phyloP scores from a whole-genome alignment of 2,888 invertebrate species.

The Mesoligia furuncula region DNA sequence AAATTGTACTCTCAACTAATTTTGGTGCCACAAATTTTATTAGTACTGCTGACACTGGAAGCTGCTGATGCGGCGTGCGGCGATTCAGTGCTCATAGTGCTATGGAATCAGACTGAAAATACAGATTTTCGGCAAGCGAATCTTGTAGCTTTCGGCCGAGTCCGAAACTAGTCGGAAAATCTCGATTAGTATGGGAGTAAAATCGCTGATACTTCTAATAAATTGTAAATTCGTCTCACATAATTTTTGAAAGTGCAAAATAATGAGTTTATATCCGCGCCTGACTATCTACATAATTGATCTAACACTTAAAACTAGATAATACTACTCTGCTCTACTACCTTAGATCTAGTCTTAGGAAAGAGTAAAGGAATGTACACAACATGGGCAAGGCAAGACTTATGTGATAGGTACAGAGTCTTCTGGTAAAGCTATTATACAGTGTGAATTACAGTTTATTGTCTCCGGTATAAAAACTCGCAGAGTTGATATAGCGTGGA shows the following conservation, averaged over 20 bases:
- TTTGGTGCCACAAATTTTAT: neutral
- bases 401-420: constrained; percentile 23
- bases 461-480: constrained; percentile 45
- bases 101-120: neutral
- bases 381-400: constrained; percentile 55
- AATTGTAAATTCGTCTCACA: neutral
- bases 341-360: constrained; percentile 48
- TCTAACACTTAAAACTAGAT: constrained; percentile 51
- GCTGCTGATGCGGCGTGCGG: neutral
- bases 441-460: constrained; percentile 45
- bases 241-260: neutral
- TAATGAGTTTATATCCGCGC: constrained; percentile 20
- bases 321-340: constrained; percentile 50
- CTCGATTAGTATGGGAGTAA: neutral
- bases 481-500: constrained; percentile 1
- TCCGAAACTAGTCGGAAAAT: neutral
- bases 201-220: neutral
- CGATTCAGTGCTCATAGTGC: neutral
- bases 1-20: neutral
- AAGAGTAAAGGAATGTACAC: constrained; percentile 46
- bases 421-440: constrained; percentile 33
- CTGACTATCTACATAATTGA: constrained; percentile 38
- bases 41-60: neutral
- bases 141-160: neutral
- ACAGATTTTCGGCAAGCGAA: neutral